phyloP scores from a whole-genome alignment of 2,797 vertebrate genomes.

The Coluber constrictor region DNA sequence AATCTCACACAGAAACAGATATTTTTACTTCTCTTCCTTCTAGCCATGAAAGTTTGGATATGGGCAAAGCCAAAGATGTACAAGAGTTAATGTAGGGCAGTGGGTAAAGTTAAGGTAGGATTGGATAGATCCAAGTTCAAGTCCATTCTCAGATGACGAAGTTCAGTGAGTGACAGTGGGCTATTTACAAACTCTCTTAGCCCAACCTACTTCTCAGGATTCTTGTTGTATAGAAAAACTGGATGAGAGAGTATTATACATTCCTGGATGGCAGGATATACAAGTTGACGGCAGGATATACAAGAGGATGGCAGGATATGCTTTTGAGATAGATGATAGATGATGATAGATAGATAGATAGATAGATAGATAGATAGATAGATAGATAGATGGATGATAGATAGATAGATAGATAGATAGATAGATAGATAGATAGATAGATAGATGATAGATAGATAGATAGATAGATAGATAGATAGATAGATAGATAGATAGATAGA shows the following conservation, averaged over 20 bases:
- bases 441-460: no score
- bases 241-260: not conserved
- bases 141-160: not conserved
- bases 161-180: not conserved
- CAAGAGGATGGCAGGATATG: no score
- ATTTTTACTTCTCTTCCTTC: not conserved
- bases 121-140: not conserved
- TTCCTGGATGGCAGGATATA: not conserved
- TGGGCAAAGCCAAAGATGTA: not conserved
- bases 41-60: not conserved
- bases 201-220: not conserved
- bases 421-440: no score
- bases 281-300: no score
- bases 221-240: not conserved
- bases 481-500: no score
- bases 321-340: no score
- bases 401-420: no score
- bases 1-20: not conserved
- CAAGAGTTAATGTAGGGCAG: not conserved
- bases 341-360: no score
- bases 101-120: not conserved
- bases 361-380: no score
- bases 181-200: not conserved
- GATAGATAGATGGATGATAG: no score
- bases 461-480: no score